A percentile compares a stretch with the other conserved stretches of the same genome.
Conservation (phyloP, 92 coral and sea anemone genomes). For the Pocillopora meandrina region DNA sequence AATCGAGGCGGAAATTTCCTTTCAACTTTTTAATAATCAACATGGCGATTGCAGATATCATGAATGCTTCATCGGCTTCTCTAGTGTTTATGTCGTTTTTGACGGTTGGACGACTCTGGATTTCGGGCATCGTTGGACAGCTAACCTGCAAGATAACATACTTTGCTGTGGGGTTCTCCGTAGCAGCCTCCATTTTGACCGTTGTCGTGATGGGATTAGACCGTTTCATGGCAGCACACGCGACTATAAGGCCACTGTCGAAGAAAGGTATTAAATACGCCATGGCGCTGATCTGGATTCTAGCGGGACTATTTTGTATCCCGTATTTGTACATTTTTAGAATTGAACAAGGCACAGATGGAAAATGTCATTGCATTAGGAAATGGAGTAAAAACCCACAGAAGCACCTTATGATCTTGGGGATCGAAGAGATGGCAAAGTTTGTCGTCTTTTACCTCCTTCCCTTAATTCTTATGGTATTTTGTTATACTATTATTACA, state of each 20-base stretch:
- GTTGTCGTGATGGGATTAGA: conserved; percentile 62
- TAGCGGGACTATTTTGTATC: conserved; percentile 23
- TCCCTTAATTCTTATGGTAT: conserved; percentile 57
- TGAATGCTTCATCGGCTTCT: conserved; percentile 51
- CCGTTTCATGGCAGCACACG: conserved; percentile 69
- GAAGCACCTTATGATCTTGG: neutral
- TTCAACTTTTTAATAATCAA: conserved; percentile 64
- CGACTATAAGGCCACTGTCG: conserved; percentile 56
- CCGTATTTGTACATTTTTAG: conserved; percentile 37
- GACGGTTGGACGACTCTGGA: conserved; percentile 49
- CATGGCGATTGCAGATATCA: conserved; percentile 72
- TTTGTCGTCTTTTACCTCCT: conserved; percentile 39
- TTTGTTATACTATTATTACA: conserved; percentile 60
- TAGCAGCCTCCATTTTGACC: conserved; percentile 63
- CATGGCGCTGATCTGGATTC: conserved; percentile 51
- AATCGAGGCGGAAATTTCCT: conserved; percentile 47
- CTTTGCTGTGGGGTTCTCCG: conserved; percentile 34
- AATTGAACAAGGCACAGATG: conserved; percentile 13
- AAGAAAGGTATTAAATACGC: conserved; percentile 29
- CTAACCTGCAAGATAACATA: conserved; percentile 60
- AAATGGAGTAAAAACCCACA: conserved; percentile 14
- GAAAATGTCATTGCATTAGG: conserved; percentile 2
- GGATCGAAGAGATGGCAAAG: conserved; percentile 42
- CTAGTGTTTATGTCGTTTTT: conserved; percentile 50
- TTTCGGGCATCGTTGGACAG: conserved; percentile 52